Evolutionary conservation across 2,888 invertebrate species (phyloP).

Genomic region (Limnephilus lunatus): DNA sequence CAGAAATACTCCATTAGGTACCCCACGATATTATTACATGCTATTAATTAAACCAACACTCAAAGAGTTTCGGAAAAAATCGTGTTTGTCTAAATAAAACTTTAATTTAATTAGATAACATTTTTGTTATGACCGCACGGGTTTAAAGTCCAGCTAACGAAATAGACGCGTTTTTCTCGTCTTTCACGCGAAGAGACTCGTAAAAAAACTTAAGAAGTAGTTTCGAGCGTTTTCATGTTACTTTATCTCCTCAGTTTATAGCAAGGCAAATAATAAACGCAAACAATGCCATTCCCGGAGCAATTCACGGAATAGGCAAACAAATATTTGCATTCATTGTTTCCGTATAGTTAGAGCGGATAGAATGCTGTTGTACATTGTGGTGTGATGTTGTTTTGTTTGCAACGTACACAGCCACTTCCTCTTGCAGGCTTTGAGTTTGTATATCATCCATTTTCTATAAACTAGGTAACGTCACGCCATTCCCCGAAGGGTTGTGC

Average conservation of each 20-base stretch:
- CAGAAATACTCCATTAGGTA: no score
- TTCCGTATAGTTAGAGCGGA: neutral
- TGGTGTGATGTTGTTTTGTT: neutral
- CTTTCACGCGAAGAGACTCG: neutral
- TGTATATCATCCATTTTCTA: neutral
- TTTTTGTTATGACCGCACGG: neutral
- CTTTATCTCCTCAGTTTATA: neutral
- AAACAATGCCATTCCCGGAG: neutral
- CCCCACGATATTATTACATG: no score
- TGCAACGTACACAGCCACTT: neutral
- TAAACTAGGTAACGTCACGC: neutral
- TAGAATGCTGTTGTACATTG: neutral
- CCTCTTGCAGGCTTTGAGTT: neutral
- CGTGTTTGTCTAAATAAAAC: neutral
- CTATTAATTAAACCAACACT: neutral
- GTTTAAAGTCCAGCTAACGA: neutral
- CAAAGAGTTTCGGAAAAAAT: neutral
- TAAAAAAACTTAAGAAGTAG: neutral
- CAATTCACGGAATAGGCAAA: neutral
- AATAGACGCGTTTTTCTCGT: neutral
- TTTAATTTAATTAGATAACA: neutral
- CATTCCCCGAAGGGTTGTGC: neutral
- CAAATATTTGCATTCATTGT: neutral
- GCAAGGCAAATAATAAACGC: neutral
- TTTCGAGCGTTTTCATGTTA: neutral